phyloP scores from a whole-genome alignment of 2,113 vertebrate species.

The Arenaria interpres region DNA sequence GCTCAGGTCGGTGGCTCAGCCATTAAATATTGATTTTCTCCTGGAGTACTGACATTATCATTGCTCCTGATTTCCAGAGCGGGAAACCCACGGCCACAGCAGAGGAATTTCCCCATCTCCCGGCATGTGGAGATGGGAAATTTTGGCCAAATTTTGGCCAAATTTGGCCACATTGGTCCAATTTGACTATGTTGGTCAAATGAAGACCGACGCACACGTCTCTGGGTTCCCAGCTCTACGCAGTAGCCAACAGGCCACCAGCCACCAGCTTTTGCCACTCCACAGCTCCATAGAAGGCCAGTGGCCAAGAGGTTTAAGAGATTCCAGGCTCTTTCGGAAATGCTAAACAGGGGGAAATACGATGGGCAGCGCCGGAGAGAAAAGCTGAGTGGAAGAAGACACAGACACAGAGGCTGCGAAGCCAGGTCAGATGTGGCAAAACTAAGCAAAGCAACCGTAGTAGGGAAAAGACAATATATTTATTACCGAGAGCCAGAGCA shows the following conservation, averaged over 20 bases:
- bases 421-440: neutral
- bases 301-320: neutral
- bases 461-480: accelerated
- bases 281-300: neutral
- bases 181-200: neutral
- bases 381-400: neutral
- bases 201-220: accelerated
- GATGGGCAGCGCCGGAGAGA: no score
- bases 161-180: no score
- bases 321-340: neutral
- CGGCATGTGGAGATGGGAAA: no score
- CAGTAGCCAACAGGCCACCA: accelerated
- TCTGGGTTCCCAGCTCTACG: accelerated
- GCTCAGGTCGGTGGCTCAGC: neutral
- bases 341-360: accelerated
- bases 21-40: neutral
- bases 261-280: neutral
- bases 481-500: neutral
- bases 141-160: no score
- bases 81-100: neutral
- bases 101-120: neutral
- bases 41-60: neutral
- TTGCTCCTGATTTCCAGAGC: neutral
- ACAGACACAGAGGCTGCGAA: neutral
- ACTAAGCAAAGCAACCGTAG: neutral